Evolutionary conservation across 2,797 vertebrate species (phyloP).

Genomic region (Neostethus bicornis): DNA sequence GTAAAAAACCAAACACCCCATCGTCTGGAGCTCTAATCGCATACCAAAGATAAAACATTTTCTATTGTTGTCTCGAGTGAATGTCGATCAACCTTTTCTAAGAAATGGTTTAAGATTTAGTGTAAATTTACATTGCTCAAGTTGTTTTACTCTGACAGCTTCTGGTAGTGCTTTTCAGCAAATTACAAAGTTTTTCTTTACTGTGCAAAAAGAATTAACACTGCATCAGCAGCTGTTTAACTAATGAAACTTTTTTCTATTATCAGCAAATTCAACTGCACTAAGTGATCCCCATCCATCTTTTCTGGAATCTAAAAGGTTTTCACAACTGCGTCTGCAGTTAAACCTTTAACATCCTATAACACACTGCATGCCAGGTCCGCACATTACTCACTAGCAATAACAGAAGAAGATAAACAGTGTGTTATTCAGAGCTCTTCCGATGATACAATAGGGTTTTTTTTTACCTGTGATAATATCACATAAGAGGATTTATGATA

Average conservation of each 20-base stretch:
- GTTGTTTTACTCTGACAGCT: neutral
- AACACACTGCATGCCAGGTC: conserved; percentile 27
- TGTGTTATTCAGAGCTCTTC: conserved; percentile 4
- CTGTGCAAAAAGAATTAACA: neutral
- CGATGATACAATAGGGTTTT: neutral
- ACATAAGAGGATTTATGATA: neutral
- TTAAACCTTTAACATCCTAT: conserved; percentile 40
- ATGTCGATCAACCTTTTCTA: conserved; percentile 9
- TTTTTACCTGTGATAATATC: too few relatives aligned
- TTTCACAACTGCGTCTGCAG: conserved; percentile 42
- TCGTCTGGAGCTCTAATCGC: neutral
- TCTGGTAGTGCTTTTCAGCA: neutral
- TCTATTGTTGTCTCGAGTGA: conserved; percentile 1
- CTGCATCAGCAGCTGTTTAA: neutral
- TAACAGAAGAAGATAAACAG: conserved; percentile 2
- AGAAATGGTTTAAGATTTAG: conserved; percentile 7
- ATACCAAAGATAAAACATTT: neutral
- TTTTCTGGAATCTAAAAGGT: conserved; percentile 1
- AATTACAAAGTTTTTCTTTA: neutral
- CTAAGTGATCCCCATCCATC: neutral
- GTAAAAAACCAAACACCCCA: neutral
- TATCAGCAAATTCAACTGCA: neutral
- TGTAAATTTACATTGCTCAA: conserved; percentile 8
- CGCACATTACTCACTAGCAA: conserved; percentile 16
- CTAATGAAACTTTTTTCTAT: neutral